Evolutionary conservation across 2,888 invertebrate species (phyloP).

Genomic region (Coronaproctus castanopsis): DNA sequence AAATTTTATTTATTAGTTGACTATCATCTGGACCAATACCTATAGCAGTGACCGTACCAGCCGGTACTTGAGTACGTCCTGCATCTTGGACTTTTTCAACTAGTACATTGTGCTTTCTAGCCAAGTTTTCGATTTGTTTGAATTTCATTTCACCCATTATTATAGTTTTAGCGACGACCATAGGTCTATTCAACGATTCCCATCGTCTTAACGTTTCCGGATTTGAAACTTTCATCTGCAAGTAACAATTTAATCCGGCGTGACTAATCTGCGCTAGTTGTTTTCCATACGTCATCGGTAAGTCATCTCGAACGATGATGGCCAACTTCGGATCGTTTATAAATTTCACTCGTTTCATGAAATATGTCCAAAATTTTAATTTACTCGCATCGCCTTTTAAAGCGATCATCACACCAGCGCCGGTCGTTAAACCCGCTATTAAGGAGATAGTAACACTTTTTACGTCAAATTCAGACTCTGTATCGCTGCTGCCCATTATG

Average conservation of each 20-base stretch:
- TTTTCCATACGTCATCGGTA: constrained; percentile 59
- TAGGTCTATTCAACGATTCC: constrained; percentile 26
- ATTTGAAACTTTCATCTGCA: constrained; percentile 29
- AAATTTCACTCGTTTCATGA: not conserved
- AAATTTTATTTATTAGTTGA: constrained; percentile 48
- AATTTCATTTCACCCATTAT: constrained; percentile 52
- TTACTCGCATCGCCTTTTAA: not conserved
- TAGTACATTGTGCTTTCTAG: constrained; percentile 45
- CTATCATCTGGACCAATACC: constrained; percentile 77
- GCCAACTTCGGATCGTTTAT: constrained; percentile 36
- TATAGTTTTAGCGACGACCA: constrained; percentile 50
- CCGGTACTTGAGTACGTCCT: constrained; percentile 77
- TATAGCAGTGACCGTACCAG: constrained; percentile 72
- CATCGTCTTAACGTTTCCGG: constrained; percentile 35
- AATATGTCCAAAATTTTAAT: not conserved
- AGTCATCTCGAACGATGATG: constrained; percentile 47
- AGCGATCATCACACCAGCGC: not conserved
- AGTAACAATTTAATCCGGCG: constrained; percentile 48
- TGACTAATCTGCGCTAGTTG: constrained; percentile 60
- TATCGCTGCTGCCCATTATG: no score
- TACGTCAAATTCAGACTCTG: no score
- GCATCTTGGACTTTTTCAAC: constrained; percentile 67
- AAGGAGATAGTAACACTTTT: no score
- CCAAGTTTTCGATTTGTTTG: constrained; percentile 42
- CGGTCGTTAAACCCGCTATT: not conserved